Conservation (phyloP, 2,888 invertebrate species). For the Mongoloraphidia duomilia region DNA sequence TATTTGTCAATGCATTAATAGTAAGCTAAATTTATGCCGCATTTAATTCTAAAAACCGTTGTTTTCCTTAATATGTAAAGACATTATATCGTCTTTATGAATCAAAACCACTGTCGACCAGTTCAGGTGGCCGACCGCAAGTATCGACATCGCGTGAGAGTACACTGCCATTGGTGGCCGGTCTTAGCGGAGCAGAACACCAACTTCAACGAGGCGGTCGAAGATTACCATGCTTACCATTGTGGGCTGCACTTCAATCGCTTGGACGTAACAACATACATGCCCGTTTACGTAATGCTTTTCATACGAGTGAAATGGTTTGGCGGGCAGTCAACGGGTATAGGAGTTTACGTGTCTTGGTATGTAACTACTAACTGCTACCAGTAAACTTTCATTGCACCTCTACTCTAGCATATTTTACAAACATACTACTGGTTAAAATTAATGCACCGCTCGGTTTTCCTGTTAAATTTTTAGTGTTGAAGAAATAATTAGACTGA, state of each 20-base stretch:
- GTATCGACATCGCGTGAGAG: conserved; percentile 36
- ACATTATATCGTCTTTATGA: conserved; percentile 30
- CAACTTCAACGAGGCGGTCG: conserved; percentile 27
- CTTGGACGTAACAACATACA: conserved; percentile 59
- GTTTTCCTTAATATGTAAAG: conserved; percentile 21
- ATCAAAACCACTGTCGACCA: conserved; percentile 24
- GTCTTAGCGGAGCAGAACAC: conserved; percentile 33
- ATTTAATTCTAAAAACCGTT: background rate
- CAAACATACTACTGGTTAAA: no score
- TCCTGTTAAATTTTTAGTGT: no score
- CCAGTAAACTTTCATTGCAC: no score
- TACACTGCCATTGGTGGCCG: conserved; percentile 43
- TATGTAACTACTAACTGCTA: conserved; percentile 27
- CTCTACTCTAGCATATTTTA: no score
- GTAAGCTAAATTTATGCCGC: no score
- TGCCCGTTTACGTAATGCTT: conserved; percentile 55
- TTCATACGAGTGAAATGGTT: conserved; percentile 51
- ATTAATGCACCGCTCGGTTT: background rate
- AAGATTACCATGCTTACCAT: conserved; percentile 60
- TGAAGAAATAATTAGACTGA: background rate
- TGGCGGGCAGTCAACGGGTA: conserved; percentile 45
- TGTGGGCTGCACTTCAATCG: conserved; percentile 71
- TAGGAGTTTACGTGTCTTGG: conserved; percentile 55
- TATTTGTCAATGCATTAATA: background rate
- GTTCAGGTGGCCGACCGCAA: conserved; percentile 21